Evolutionary conservation across 2,888 invertebrate genomes (phyloP).

Genomic region (Synanthedon tipuliformis): DNA sequence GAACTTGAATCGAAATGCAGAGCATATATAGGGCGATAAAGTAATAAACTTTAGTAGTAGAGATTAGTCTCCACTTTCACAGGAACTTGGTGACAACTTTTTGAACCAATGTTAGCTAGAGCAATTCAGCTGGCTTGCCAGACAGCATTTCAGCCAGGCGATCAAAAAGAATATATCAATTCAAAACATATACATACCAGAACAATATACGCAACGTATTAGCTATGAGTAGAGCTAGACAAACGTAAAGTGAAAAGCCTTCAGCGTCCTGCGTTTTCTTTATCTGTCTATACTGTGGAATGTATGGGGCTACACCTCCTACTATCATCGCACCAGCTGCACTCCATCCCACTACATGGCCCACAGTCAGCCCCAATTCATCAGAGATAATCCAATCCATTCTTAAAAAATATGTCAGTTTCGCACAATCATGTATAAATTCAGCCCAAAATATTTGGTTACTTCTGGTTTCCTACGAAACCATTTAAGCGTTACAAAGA

Average conservation of each 20-base stretch:
- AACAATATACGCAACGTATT: constrained; percentile 97
- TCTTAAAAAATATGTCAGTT: constrained; percentile 1
- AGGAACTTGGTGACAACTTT: no score
- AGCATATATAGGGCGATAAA: background rate
- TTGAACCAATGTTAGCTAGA: no score
- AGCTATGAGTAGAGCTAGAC: constrained; percentile 92
- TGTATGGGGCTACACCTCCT: constrained; percentile 95
- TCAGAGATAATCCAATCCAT: constrained; percentile 87
- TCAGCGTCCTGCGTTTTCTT: constrained; percentile 91
- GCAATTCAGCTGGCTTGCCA: no score
- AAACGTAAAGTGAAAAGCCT: constrained; percentile 97
- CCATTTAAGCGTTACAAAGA: no score
- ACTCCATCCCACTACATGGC: constrained; percentile 81
- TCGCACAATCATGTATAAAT: background rate
- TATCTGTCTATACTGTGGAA: constrained; percentile 96
- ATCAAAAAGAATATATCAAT: background rate
- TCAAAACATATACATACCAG: constrained; percentile 78
- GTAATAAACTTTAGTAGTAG: background rate
- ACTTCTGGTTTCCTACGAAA: no score
- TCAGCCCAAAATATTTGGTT: no score
- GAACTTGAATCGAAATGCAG: no score
- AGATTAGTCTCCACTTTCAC: background rate
- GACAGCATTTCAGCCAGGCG: background rate
- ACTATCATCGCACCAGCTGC: constrained; percentile 92
- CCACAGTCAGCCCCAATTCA: constrained; percentile 79